Base-by-base conservation (phyloP, 2,888 invertebrate species). In the Adelphocoris suturalis region DNA sequence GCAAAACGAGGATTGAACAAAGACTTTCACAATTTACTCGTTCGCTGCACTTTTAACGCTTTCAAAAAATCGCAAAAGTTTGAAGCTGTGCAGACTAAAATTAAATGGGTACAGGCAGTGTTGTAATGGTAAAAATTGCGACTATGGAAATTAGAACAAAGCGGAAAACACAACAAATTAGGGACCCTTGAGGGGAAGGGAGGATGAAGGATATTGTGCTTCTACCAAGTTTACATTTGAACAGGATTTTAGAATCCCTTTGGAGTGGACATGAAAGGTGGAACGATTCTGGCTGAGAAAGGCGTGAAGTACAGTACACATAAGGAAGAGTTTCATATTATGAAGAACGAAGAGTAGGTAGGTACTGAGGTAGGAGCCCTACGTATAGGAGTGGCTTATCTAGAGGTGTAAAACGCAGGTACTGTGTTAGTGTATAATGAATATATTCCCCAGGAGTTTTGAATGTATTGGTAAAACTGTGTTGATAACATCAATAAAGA, bases 141-240 rank as follows among this genome's bases (percentile, higher is more conserved):
- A 78, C 28, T n/a, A 88, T 28, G 57, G 78, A 78, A 88, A 78
- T n/a, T 1, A 86, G n/a, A 85, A 88, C 52, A 5, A 88, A 88
- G 88, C 88, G 46, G 76, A 88, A 12, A 88, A 86, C 47, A 86
- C 68, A 75, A 86, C 86, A 86, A 61, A 86, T 86, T 46, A 86
- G 86, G 68, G 86, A 86, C 86, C 86, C 75, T 14, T 19, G 86
- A 37, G 14, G 19, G 13, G 86, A 27, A 47, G 48, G 16, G 47
- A 27, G 68, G 86, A 48, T 11, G 57, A 68, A 14, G 80, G 87
- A 76, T 37, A 37, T 76, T 76, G 76, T 76, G 37, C 46, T 19
- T 19, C 75, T 75, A 13, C n/a, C 75, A 37, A 19, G 75, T 23
- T 23, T 19, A 68, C 78, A 46, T 27, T 78, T 78, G 27, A 27